Evolutionary conservation across 92 coral and sea anemone species (phyloP), one percentile per base, ranked within the genome.

Genomic region (Parazoanthus swiftii): DNA sequence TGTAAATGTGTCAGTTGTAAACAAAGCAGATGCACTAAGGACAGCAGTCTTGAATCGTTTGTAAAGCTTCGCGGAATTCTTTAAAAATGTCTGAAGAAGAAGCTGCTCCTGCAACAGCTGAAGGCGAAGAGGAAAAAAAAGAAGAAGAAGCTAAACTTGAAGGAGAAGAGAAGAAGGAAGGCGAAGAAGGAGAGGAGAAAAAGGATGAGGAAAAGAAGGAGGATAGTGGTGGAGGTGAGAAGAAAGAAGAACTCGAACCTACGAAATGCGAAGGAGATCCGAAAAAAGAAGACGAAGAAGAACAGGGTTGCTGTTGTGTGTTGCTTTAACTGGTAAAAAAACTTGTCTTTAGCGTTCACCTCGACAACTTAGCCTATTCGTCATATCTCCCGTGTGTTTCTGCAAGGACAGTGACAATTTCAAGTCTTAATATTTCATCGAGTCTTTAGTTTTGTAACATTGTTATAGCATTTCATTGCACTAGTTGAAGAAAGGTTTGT

Each of bases 1-100:
- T 48, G 65, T 36, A 48, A 84, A 26, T 5, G 78, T 71, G 46
- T 48, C 79, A 72, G 79, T 84, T 51, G 87, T 84, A 84, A 84
- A 84, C 87, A 84, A 84, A 84, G 29, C 43, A 23, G 25, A 21
- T 70, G 10, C 65, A 43, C 77, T 29, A 43, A 48, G n/a, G 67
- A 36, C 44, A 5, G 43, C 87, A 84, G 15, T 15, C 8, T 71
- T 15, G 77, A 8, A 35, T 63, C 23, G 21, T 16, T 6, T n/a
- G 7, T 10, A 59, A 7, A 39, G 37, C 9, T 8, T 1, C n/a
- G 5, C 33, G 6, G 5, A 13, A 23, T 29, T 80, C 26, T 42
- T 4, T 3, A 8, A 84, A 84, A 70, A 84, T 84, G 87, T 84
- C 87, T 44, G 87, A 84, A 29, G 87, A 84, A 72, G 87, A 84